Evolutionary conservation across 1,140 invertebrate species (phyloP), one percentile per base, ranked within the genome.

Genomic region (Drosophila grimshawi): DNA sequence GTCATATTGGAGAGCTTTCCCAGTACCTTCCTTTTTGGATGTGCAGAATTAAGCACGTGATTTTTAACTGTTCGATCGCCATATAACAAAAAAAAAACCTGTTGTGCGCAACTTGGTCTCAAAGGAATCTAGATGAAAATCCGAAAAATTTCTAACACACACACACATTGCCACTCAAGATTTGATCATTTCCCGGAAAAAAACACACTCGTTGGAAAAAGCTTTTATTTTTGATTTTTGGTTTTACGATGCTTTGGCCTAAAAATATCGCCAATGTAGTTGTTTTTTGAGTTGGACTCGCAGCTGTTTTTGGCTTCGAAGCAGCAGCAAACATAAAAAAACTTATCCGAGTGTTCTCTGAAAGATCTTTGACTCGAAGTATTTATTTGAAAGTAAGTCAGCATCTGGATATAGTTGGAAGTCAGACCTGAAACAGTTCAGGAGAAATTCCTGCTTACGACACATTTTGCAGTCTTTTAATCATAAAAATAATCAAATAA

Each of bases 261-360:
- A 78, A 75, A 78, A 78, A 78, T 78, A 78, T 75, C 74, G 43
- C 33, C 37, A 56, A 11, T 43, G 48, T 33, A 27, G n/a, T 51
- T 39, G 53, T 64, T 45, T 65, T 73, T 69, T 78, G 76, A 74
- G 76, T 78, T 74, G 60, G 70, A 75, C 70, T 74, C 76, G 70
- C 71, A 64, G 75, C 75, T 77, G 75, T 46, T 60, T 55, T 57
- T 46, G 55, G 10, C 4, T 55, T 48, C 10, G 8, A 11, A 37
- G 5, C n/a, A 30, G 8, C 29, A 37, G 5, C n/a, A 30, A 35
- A 61, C 49, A 62, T 62, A 27, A 45, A 52, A 62, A 43, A 51
- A 62, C 75, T 43, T 45, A 66, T 43, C 33, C 41, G 29, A 46
- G 33, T 43, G 49, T 55, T 11, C 52, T 6, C 37, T 7, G 30